Evolutionary conservation across 1,140 invertebrate genomes (phyloP), one percentile per base, ranked within the genome.

Genomic region (Heterodera schachtii): DNA sequence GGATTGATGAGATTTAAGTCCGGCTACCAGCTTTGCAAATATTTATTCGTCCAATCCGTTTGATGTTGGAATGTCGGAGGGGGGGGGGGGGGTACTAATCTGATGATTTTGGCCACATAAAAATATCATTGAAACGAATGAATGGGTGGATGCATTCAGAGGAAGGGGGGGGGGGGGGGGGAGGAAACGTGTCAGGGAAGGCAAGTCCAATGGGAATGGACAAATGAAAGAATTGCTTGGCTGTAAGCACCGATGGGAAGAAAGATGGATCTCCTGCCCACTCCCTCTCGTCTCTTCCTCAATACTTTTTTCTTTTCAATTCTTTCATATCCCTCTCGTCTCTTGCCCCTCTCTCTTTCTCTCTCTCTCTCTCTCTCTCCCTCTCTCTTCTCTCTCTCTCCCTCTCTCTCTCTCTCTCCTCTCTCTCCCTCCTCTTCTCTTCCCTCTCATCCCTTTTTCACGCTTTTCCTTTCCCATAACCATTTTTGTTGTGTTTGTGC

Each of bases 71-170:
- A 60, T 60, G 57, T 60, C 19, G 9, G 9, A 13, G 16, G 13
- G 57, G 57, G 57, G 4, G 57, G 13, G 57, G 13, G 11, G 16
- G 57, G 57, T 60, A 60, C 57, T 60, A 60, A 60, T 60, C 57
- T 60, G 57, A 60, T 60, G 57, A 60, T 60, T 60, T 60, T 60
- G 16, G 57, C 57, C 57, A 60, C 57, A 60, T 60, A 60, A 60
- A 31, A 60, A 60, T 16, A 60, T 19, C 57, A 60, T 19, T 60
- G 57, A 60, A 60, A 60, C 4, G 57, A 60, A 60, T 60, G 57
- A 60, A 60, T 60, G 5, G 16, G 16, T 13, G 57, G 16, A 19
- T 13, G 57, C 1, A 52, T 52, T 31, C 31, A 31, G 49, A 13
- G 49, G 49, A 52, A 8, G 49, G 49, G 11, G 7, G 49, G 49